Percentiles rank a stretch among this genome's conserved stretches.
These are phyloP conservation scores for Cosmia trapezina DNA, from an alignment of 2,888 invertebrate genomes.

Conservation along the genomic window DNA sequence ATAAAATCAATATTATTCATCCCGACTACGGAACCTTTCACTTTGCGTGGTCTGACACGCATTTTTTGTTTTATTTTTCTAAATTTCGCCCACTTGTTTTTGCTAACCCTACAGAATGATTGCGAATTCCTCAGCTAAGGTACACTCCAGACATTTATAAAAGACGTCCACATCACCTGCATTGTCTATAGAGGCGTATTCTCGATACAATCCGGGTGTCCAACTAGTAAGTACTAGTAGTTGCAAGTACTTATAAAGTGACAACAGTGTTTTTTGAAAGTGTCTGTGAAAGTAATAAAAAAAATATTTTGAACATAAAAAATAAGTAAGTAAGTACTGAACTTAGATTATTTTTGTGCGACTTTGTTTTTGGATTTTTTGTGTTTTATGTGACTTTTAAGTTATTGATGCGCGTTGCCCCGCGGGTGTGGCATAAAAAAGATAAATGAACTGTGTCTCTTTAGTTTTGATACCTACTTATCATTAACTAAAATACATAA, in stretches of 20 bases:
- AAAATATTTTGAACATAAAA: background rate
- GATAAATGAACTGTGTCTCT: background rate
- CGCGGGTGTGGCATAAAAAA: background rate
- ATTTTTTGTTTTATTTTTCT: background rate
- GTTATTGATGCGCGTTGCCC: background rate
- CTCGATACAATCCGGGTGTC: constrained; percentile 60
- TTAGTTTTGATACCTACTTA: too few relatives aligned
- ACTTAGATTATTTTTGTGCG: background rate
- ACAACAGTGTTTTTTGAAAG: constrained; percentile 30
- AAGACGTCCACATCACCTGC: constrained; percentile 69
- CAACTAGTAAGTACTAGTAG: constrained; percentile 14
- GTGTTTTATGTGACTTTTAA: background rate
- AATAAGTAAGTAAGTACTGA: background rate
- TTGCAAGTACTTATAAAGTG: constrained; percentile 22
- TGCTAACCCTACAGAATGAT: constrained; percentile 80
- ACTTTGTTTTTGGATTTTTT: background rate
- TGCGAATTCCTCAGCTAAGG: constrained; percentile 78
- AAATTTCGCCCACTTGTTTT: constrained; percentile 58
- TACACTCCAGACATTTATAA: constrained; percentile 80
- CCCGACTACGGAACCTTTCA: background rate
- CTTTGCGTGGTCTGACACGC: fast-evolving
- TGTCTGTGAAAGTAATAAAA: constrained; percentile 15
- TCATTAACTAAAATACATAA: too few relatives aligned
- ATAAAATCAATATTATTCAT: background rate
- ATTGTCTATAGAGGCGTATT: constrained; percentile 72